Base-by-base conservation (phyloP, 2,113 vertebrate species). In the Sisor rabdophorus region DNA sequence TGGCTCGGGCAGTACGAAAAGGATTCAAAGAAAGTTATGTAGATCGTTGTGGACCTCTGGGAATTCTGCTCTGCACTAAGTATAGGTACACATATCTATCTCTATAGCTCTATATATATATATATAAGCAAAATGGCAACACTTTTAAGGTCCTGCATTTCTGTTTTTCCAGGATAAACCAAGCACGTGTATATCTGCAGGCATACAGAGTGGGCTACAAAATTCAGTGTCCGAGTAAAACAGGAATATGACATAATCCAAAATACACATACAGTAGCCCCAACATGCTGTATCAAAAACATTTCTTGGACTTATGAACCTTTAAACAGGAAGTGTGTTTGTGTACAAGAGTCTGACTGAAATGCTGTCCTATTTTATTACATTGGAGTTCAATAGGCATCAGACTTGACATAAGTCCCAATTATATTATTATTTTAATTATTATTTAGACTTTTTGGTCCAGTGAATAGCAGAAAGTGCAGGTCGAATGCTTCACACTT, bases 171-270 rank as follows among this genome's bases (percentile, higher is more conserved):
- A 94, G 93, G 84, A 91, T 93, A 44, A 94, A 94, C 64, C 93
- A 94, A 85, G 91, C 90, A 1, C 89, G 92, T 3, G 91, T 94
- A 7, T 93, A 94, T 81, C 86, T 93, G 50, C 92, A 92, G 83
- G 93, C 92, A 13, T 94, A 94, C 84, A 88, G 88, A 73, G 93
- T 93, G 8, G 93, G 92, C 58, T 94, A 94, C 86, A 93, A 89
- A 82, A 90, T 92, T 86, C 91, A 92, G 76, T 94, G 93, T 87
- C 88, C 88, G 17, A 78, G 81, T 22, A 87, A 74, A 78, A 88
- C 73, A 48, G 80, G 82, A 61, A 79, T 78, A 84, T 88, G 70
- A 90, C 15, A 28, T 19, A 44, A 36, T 20, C 13, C 20, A 52
- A 47, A 53, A 16, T 20, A 24, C 65, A 65, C 17, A 24, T 59